These are phyloP conservation scores for Pteruthius melanotis DNA, from an alignment of 2,113 vertebrate species.

Conservation along the genomic window DNA sequence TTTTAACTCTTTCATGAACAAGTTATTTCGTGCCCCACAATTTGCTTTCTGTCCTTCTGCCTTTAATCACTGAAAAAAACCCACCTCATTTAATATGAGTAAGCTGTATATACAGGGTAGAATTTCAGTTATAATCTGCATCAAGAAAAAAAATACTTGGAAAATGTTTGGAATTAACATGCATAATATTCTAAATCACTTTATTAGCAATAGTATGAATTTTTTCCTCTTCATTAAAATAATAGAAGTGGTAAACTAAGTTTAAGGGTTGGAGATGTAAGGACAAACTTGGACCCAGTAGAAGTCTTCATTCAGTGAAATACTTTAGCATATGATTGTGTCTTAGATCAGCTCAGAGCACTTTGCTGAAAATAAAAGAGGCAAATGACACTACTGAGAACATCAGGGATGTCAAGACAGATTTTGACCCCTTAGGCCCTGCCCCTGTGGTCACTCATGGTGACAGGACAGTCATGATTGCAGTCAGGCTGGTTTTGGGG, in stretches of 20 bases:
- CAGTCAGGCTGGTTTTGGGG: not conserved
- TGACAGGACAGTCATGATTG: not conserved
- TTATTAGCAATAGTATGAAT: not conserved
- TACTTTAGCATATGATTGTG: not conserved
- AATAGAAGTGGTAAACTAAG: not conserved
- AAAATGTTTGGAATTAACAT: not conserved
- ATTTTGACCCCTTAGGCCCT: not conserved
- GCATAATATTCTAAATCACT: not conserved
- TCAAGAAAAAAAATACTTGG: not conserved
- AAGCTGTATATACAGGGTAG: not conserved
- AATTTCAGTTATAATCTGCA: not conserved
- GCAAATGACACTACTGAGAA: not conserved
- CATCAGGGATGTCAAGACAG: not conserved
- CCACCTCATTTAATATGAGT: not conserved
- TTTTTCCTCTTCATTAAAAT: not conserved
- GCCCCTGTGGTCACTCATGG: not conserved
- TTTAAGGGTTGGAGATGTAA: not conserved
- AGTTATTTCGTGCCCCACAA: not conserved
- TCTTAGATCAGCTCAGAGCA: not conserved
- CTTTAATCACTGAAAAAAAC: not conserved
- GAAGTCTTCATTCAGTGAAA: not conserved
- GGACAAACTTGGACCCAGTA: not conserved
- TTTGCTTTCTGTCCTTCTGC: not conserved
- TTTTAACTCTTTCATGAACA: conserved; percentile 22
- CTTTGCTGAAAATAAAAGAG: not conserved